Base-by-base conservation (phyloP, 2,888 invertebrate species). In the Noctua janthe region DNA sequence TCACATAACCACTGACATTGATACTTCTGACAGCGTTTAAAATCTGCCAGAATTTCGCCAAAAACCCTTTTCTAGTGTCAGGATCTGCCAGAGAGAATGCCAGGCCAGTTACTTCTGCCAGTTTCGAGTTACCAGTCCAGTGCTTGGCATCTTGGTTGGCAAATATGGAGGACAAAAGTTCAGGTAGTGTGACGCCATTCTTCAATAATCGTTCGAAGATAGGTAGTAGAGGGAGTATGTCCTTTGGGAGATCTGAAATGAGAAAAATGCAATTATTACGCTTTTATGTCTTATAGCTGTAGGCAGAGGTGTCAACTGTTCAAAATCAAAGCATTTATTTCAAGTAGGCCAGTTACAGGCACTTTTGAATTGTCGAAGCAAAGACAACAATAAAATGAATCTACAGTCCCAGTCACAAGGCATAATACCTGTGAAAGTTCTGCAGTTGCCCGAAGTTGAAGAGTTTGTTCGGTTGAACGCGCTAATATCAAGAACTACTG, bases 71-170 rank as follows among this genome's bases (percentile, higher is more conserved):
- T 79, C 89, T 85, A 0, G 75, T 66, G 43, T 1, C 77, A 51
- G 77, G 17, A 66, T 87, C 87, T 1, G 88, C 81, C 62, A 84
- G 23, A 43, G 81, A 77, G 20, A 85, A 82, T 0, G 90, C 86
- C 56, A 95, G 29, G 0, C 95, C 95, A 15, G 92, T 90, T 1
- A 95, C 75, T 54, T 92, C 91, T 1, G 92, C 86, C n/a, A 92
- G 35, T 39, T 83, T 85, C 0, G 67, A 39, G 51, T 83, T 81
- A n/a, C 76, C 67, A 23, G 59, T 35, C 89, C 90, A 90, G 11
- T 73, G 13, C 6, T 79, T 87, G 29, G 72, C 47, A 0, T 88
- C 83, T 3, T 71, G 43, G 23, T 76, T 89, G 1, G 84, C 39
- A n/a, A 91, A 54, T 5, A 94, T 78, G 0, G 86, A 80, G 1